These are phyloP conservation scores for Notarius lentiginosus DNA, from an alignment of 2,113 vertebrate species.

Conservation along the genomic window DNA sequence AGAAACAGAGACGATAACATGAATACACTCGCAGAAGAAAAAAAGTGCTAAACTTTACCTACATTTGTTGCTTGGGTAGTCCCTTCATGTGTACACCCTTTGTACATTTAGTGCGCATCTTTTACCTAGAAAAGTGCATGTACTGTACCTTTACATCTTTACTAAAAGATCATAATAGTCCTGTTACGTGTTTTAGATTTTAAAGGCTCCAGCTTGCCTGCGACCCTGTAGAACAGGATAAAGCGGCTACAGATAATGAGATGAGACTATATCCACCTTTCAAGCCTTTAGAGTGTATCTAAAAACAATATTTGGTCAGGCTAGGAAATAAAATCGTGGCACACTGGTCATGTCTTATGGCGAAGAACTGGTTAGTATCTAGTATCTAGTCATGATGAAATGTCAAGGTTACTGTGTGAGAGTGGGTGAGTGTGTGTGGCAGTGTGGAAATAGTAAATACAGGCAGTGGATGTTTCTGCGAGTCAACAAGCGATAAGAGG, in stretches of 20 bases:
- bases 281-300: background rate
- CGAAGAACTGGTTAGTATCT: conserved; percentile 33
- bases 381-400: background rate
- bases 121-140: background rate
- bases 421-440: conserved; percentile 38
- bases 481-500: conserved; percentile 36
- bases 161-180: background rate
- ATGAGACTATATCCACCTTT: no score
- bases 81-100: background rate
- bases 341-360: background rate
- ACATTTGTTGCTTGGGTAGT: background rate
- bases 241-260: no score
- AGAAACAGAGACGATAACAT: conserved; percentile 15
- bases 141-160: background rate
- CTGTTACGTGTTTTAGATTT: background rate
- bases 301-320: background rate
- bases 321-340: background rate
- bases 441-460: conserved; percentile 34
- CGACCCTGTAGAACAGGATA: no score
- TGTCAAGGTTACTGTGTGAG: conserved; percentile 31
- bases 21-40: background rate
- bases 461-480: conserved; percentile 24
- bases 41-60: background rate
- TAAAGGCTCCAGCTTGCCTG: background rate
- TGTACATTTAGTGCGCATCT: background rate